phyloP scores from a whole-genome alignment of 2,888 invertebrate genomes.

The Drosophila prostipennis region DNA sequence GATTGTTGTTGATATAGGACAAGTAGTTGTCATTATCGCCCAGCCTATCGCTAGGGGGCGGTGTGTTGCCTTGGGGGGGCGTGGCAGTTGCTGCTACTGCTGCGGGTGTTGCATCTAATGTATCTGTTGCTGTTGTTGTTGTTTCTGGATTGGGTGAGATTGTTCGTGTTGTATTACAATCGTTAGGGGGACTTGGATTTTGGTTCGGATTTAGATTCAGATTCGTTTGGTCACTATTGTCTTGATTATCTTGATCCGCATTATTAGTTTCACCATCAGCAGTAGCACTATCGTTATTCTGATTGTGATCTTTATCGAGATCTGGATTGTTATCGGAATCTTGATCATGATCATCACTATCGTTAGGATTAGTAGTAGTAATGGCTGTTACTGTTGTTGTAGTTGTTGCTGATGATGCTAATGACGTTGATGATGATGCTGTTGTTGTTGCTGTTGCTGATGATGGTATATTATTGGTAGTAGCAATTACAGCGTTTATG shows the following conservation, averaged over 20 bases:
- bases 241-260: constrained; percentile 31
- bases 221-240: constrained; percentile 50
- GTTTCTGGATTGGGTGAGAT: constrained; percentile 55
- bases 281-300: constrained; percentile 43
- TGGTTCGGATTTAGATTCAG: constrained; percentile 43
- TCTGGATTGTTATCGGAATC: constrained; percentile 24
- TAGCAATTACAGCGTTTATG: constrained; percentile 49
- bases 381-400: constrained; percentile 33
- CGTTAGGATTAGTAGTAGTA: constrained; percentile 57
- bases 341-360: constrained; percentile 50
- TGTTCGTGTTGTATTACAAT: constrained; percentile 75
- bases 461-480: constrained; percentile 54
- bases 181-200: constrained; percentile 41
- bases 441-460: constrained; percentile 46
- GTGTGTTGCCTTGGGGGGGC: constrained; percentile 50
- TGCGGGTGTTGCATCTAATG: constrained; percentile 37
- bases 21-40: constrained; percentile 69
- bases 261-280: constrained; percentile 46
- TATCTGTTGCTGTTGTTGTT: constrained; percentile 53
- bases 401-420: constrained; percentile 16
- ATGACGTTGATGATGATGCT: constrained; percentile 40
- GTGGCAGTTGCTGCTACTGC: constrained; percentile 51
- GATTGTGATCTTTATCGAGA: constrained; percentile 41
- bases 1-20: constrained; percentile 67
- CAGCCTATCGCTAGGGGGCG: constrained; percentile 31